Conservation (phyloP, 2,888 invertebrate genomes). For the Antitype chi region DNA sequence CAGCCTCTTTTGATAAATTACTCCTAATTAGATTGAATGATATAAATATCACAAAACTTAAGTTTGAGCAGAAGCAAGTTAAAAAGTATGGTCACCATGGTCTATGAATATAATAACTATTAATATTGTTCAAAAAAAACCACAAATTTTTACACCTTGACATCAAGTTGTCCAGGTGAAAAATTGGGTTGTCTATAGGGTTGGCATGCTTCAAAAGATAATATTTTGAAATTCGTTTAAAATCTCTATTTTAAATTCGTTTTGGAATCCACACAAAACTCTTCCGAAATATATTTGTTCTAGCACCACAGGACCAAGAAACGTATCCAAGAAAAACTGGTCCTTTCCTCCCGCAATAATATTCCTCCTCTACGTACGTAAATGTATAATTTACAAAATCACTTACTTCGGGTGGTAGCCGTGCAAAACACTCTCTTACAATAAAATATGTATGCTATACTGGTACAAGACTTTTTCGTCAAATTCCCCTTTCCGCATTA, state of each 20-base stretch:
- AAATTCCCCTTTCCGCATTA: conserved; percentile 49
- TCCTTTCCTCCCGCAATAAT: conserved; percentile 16
- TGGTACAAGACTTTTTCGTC: conserved; percentile 38
- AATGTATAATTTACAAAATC: conserved; percentile 66
- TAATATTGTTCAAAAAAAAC: too few relatives aligned
- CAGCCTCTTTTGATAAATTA: too few relatives aligned
- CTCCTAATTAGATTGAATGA: too few relatives aligned
- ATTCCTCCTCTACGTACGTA: conserved; percentile 42
- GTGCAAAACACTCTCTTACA: conserved; percentile 48
- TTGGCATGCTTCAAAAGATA: neutral
- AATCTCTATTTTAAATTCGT: neutral
- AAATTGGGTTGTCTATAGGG: neutral
- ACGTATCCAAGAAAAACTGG: neutral
- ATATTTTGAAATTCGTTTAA: neutral
- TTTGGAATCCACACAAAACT: neutral
- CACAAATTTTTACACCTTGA: too few relatives aligned
- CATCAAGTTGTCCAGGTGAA: too few relatives aligned
- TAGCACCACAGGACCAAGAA: neutral
- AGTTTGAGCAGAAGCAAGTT: too few relatives aligned
- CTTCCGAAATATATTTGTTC: too few relatives aligned
- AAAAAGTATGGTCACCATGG: too few relatives aligned
- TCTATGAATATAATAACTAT: too few relatives aligned
- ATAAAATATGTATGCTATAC: conserved; percentile 59
- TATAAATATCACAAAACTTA: too few relatives aligned
- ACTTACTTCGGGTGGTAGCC: conserved; percentile 54